These are phyloP conservation scores for Folsomia manolachei DNA, from an alignment of 2,888 invertebrate species.

Conservation along the genomic window DNA sequence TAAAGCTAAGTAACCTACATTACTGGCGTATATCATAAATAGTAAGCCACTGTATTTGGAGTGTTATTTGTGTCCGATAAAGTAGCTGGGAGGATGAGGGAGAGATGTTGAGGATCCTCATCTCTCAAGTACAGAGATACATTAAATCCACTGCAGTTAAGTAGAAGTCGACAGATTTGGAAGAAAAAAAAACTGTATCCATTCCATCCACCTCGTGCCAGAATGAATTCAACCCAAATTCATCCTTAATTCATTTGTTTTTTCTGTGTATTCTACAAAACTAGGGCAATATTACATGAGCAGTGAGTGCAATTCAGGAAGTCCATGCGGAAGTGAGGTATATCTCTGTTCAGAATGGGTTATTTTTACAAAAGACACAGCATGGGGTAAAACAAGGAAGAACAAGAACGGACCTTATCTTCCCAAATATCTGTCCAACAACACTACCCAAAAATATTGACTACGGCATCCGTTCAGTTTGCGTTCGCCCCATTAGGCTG, in stretches of 20 bases:
- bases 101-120: too few species aligned
- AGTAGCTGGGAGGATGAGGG: too few species aligned
- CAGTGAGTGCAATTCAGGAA: constrained; percentile 7
- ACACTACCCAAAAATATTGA: constrained; percentile 13
- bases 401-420: constrained; percentile 11
- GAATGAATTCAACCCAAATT: constrained; percentile 13
- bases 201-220: too few species aligned
- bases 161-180: not conserved
- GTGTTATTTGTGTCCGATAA: too few species aligned
- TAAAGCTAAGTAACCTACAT: too few species aligned
- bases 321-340: not conserved
- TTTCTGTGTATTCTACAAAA: not conserved
- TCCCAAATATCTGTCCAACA: constrained; percentile 11
- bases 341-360: too few species aligned
- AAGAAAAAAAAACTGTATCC: not conserved
- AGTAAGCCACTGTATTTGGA: too few species aligned
- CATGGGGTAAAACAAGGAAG: constrained; percentile 36
- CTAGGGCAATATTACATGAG: constrained; percentile 13
- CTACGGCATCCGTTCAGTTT: not conserved
- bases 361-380: too few species aligned
- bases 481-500: not conserved
- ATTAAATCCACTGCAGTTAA: too few species aligned
- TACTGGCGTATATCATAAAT: too few species aligned
- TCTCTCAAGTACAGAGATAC: too few species aligned
- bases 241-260: constrained; percentile 17